Evolutionary conservation across 2,113 vertebrate species (phyloP), one percentile per base, ranked within the genome.

Genomic region (Tragelaphus scriptus): DNA sequence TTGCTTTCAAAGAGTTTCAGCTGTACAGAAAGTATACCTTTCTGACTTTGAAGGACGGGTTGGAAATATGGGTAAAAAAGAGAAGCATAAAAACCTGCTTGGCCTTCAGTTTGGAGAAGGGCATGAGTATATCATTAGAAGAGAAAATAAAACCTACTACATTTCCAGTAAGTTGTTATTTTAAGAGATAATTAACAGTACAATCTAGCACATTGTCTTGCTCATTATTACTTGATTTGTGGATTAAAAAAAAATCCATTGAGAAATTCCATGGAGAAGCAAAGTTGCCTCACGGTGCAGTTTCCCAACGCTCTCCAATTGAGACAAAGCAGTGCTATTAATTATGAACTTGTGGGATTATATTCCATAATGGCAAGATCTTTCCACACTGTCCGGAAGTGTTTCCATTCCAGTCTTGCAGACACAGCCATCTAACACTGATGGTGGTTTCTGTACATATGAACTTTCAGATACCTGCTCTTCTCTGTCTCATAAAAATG

Each of bases 201-300:
- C 92, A 95, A 84, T 56, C 51, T 59, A 92, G 81, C 53, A 96
- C 87, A 96, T 9, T 88, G 7, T 85, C 77, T 92, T 96, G 12
- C 77, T 97, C 87, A 95, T 92, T 96, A 68, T 88, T 94, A 90
- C 30, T 94, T 97, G 87, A 97, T 95, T 97, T 94, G 93, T 95
- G 94, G 95, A 95, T 92, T 84, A 56, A 77, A 97, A 82, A 56
- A 92, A 96, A 97, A 92, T 89, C 91, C 91, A 90, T 56, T 97
- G 96, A 97, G 85, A 89, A 90, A 56, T 80, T 5, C 53, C 88
- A 55, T 93, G n/a, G 53, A 82, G 81, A 84, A 56, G 49, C 21
- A 56, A 95, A 89, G 51, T 80, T 93, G 75, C 51, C 40, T 86
- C 85, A 61, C 4, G 86, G 36, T 61, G 51, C 25, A 80, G 58